Evolutionary conservation across 2,888 invertebrate genomes (phyloP).

Genomic region (Caenorhabditis zanzibari): DNA sequence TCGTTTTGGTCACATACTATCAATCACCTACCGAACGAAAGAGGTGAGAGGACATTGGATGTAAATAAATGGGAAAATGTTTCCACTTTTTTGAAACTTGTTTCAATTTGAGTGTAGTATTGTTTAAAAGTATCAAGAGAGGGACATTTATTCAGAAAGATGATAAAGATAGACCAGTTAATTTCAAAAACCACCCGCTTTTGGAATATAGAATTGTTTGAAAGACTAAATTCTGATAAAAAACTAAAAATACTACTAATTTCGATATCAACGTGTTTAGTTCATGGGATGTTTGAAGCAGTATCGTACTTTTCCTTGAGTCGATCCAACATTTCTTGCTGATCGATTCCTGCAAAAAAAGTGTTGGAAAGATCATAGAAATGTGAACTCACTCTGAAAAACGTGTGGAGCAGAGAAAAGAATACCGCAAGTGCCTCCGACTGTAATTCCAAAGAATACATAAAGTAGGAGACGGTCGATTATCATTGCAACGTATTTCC

Average conservation of each 20-base stretch:
- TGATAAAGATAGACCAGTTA: conserved; percentile 28
- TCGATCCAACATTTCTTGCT: conserved; percentile 61
- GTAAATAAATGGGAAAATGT: conserved; percentile 31
- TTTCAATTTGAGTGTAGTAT: conserved; percentile 12
- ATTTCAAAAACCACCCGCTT: conserved; percentile 16
- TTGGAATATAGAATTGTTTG: conserved; percentile 10
- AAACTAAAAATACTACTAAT: not conserved
- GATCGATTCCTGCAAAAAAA: conserved; percentile 51
- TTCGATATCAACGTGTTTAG: not conserved
- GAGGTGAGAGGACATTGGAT: not conserved
- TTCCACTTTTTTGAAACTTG: conserved; percentile 16
- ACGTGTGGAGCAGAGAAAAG: conserved; percentile 85
- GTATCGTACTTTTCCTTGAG: conserved; percentile 60
- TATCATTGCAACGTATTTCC: conserved; percentile 86
- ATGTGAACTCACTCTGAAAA: conserved; percentile 83
- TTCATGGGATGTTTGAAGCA: conserved; percentile 41
- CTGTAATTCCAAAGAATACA: conserved; percentile 85
- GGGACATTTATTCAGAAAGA: not conserved
- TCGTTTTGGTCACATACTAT: conserved; percentile 25
- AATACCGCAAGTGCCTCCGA: conserved; percentile 84
- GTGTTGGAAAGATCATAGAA: not conserved
- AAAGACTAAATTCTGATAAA: conserved; percentile 24
- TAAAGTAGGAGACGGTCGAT: conserved; percentile 85
- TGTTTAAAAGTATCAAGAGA: not conserved
- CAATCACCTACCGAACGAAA: conserved; percentile 24